These are phyloP conservation scores for Pelosia muscerda DNA, from an alignment of 2,888 invertebrate species.

Conservation along the genomic window DNA sequence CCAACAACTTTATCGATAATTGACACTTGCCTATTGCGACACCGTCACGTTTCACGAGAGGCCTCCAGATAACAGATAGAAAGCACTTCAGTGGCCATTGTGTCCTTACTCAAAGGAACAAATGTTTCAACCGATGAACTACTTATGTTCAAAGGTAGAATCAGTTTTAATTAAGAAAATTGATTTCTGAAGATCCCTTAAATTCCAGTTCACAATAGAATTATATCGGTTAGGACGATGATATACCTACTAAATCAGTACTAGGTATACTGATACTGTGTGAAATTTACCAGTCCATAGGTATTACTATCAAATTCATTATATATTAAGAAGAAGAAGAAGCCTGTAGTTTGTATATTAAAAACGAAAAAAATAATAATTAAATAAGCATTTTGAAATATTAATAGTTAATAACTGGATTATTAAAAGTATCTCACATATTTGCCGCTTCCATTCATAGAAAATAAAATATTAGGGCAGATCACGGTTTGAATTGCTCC, in stretches of 20 bases:
- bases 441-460: not conserved
- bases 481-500: not conserved
- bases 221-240: not conserved
- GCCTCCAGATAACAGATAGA: slow-evolving; percentile 50
- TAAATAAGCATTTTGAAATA: too few relatives aligned
- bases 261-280: too few relatives aligned
- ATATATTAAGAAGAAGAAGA: too few relatives aligned
- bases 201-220: not conserved
- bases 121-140: slow-evolving; percentile 49
- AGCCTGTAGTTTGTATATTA: too few relatives aligned
- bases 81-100: slow-evolving; percentile 50
- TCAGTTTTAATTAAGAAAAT: slow-evolving; percentile 24
- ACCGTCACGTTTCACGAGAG: slow-evolving; percentile 42
- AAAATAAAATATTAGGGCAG: not conserved
- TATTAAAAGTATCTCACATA: not conserved
- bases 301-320: too few relatives aligned
- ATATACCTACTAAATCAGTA: too few relatives aligned
- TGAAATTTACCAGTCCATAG: too few relatives aligned
- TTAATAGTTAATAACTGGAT: too few relatives aligned
- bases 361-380: too few relatives aligned
- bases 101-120: slow-evolving; percentile 34
- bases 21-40: slow-evolving; percentile 9
- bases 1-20: slow-evolving; percentile 18
- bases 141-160: slow-evolving; percentile 34
- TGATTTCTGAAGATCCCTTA: not conserved